Evolutionary conservation across 30 jellyfish, hydroid and myxozoan species (phyloP).

Genomic region (Turritopsis rubra): DNA sequence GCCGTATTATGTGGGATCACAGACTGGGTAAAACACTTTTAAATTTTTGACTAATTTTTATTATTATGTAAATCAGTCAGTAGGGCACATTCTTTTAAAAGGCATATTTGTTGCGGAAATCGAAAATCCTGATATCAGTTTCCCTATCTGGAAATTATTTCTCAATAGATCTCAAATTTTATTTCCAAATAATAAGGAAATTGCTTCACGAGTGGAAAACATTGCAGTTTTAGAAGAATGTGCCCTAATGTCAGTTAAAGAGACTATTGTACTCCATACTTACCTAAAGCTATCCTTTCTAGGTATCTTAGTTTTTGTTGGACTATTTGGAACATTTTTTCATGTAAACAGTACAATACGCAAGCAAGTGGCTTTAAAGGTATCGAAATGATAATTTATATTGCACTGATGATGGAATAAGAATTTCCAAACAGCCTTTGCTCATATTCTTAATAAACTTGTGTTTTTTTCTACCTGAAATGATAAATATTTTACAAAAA

Average conservation of each 20-base stretch:
- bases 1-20: conserved; percentile 94
- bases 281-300: neutral
- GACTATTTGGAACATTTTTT: conserved; percentile 75
- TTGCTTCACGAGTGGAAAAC: too few species aligned
- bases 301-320: conserved; percentile 83
- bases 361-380: conserved; percentile 77
- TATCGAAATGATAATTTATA: neutral
- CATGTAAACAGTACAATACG: conserved; percentile 71
- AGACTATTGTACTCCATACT: neutral
- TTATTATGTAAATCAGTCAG: neutral
- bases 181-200: too few species aligned
- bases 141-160: too few species aligned
- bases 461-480: too few species aligned
- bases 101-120: too few species aligned
- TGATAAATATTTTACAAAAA: too few species aligned
- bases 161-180: too few species aligned
- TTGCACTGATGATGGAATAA: neutral
- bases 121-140: too few species aligned
- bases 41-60: too few species aligned
- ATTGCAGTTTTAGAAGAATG: too few species aligned
- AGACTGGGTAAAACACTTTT: conserved; percentile 80
- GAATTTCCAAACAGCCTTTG: neutral
- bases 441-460: too few species aligned
- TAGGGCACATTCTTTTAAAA: neutral
- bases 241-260: too few species aligned